Evolutionary conservation across 2,797 vertebrate genomes (phyloP).

Genomic region (Coilia nasus): DNA sequence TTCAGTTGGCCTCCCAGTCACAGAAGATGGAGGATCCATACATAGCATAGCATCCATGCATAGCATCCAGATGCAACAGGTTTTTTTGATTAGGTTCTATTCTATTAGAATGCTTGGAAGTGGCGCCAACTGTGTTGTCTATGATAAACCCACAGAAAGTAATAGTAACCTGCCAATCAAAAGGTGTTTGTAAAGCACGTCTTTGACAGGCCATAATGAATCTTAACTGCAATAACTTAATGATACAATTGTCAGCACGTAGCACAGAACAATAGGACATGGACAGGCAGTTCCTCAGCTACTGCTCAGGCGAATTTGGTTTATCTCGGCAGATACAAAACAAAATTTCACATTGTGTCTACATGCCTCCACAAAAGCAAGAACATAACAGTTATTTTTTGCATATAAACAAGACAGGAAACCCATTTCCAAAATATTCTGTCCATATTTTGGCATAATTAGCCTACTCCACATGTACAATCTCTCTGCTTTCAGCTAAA

Average conservation of each 20-base stretch:
- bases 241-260: background rate
- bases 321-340: background rate
- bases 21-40: background rate
- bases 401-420: background rate
- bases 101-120: background rate
- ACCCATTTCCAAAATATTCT: background rate
- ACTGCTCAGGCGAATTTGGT: background rate
- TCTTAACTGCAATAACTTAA: background rate
- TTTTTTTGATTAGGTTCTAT: background rate
- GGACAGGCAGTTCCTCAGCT: background rate
- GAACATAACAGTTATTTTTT: background rate
- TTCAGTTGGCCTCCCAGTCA: background rate
- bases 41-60: background rate
- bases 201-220: slow-evolving; percentile 16
- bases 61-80: background rate
- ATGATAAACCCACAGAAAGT: background rate
- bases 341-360: background rate
- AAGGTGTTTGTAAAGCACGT: background rate
- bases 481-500: background rate
- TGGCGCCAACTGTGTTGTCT: background rate
- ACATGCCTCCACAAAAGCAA: background rate
- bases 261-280: background rate
- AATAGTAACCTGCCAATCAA: background rate
- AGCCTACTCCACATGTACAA: background rate
- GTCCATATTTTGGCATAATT: background rate